Evolutionary conservation across 2,113 vertebrate species (phyloP), one percentile per base, ranked within the genome.

Genomic region (Melanostigma gelatinosum): DNA sequence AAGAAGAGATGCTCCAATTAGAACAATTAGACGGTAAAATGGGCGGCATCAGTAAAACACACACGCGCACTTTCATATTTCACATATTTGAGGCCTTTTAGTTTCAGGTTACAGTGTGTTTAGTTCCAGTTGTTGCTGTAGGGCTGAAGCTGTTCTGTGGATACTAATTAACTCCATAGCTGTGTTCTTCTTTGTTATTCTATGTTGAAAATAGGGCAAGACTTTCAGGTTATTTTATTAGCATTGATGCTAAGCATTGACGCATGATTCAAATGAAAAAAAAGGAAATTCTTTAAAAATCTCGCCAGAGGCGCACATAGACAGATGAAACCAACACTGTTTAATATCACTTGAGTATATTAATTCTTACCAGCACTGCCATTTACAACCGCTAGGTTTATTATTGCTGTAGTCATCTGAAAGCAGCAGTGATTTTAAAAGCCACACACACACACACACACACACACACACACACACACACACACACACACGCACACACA

Each of bases 1-100:
- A 71, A 75, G 65, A 9, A 72, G 65, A 89, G 61, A 72, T 84
- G 67, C 73, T 81, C 32, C 68, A 89, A 82, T 88, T 84, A 72
- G 70, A 72, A 6, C 63, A 80, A 90, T 91, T 88, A 88, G 52
- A 87, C 76, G 83, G 73, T 84, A 34, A 87, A 78, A 61, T 16
- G 15, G 24, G 68, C 74, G 61, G 57, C 48, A 52, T 62, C 75
- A 38, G 42, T 58, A 36, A 48, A 64, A 66, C 42, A n/a, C 62
- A 66, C 32, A 32, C n/a, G 8, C 16, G 46, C 32, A 38, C 2
- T 3, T n/a, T 81, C 71, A 82, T 42, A 34, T 85, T 81, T 83
- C 62, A 82, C 75, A 82, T 62, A 62, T 83, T 83, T 86, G 12
- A 76, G 46, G 50, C 11, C 15, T 61, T 79, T 84, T 24, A 32